Conservation (phyloP, 2,113 vertebrate species). For the Ceuthmochares aereus region DNA sequence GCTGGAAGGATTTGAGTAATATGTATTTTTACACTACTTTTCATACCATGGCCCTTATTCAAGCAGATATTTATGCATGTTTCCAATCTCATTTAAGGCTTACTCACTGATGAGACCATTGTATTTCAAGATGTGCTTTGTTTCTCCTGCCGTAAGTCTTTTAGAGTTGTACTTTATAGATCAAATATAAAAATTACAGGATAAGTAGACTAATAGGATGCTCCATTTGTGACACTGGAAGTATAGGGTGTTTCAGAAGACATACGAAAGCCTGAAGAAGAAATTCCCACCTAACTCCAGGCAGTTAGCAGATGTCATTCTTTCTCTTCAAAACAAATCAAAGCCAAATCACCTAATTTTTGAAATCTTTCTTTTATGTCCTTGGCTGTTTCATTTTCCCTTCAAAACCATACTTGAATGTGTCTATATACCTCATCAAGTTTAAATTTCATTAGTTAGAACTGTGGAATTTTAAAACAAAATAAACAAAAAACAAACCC, state of each 20-base stretch:
- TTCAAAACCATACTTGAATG: neutral
- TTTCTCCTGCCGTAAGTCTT: neutral
- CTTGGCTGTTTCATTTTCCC: neutral
- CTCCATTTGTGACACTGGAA: conserved; percentile 26
- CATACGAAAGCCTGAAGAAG: neutral
- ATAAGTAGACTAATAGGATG: neutral
- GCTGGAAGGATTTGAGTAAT: neutral
- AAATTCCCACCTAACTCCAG: neutral
- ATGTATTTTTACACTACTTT: neutral
- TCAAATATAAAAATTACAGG: conserved; percentile 16
- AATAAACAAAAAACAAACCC: neutral
- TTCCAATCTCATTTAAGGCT: conserved; percentile 50
- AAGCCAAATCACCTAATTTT: neutral
- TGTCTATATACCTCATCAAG: neutral
- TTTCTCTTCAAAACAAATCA: neutral
- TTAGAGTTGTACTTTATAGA: conserved; percentile 6
- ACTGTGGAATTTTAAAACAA: neutral
- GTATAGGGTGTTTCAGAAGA: neutral
- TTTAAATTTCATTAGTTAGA: neutral
- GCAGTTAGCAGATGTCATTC: conserved; percentile 30
- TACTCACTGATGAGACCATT: conserved; percentile 27
- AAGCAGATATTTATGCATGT: conserved; percentile 8
- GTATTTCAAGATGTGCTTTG: conserved; percentile 7
- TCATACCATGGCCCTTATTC: neutral
- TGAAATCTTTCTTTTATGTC: neutral